Conservation (phyloP, 2,797 vertebrate genomes). For the Pipistrellus kuhlii region DNA sequence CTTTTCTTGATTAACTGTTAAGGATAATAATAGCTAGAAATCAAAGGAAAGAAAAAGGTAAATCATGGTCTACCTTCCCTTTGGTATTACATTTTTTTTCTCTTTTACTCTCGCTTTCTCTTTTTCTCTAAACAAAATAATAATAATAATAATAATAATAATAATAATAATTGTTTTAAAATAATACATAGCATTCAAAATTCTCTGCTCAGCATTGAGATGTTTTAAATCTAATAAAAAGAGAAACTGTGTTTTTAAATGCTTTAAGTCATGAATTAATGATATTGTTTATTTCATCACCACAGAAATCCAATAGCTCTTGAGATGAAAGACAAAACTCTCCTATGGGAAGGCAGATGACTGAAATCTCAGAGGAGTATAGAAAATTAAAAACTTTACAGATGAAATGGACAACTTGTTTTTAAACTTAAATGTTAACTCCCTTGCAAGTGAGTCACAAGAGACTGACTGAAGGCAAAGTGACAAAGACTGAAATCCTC, state of each 20-base stretch:
- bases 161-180: slow-evolving; percentile 38
- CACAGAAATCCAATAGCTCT: slow-evolving; percentile 54
- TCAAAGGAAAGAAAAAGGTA: not conserved
- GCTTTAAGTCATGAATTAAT: slow-evolving; percentile 63
- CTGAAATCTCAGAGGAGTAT: not conserved
- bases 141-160: not conserved
- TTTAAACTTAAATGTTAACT: slow-evolving; percentile 32
- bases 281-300: slow-evolving; percentile 39
- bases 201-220: slow-evolving; percentile 20
- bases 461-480: not conserved
- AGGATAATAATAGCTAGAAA: slow-evolving; percentile 5
- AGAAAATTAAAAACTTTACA: slow-evolving; percentile 64
- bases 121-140: not conserved
- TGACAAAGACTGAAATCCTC: not conserved
- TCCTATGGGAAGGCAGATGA: slow-evolving; percentile 19
- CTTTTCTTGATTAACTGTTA: not conserved
- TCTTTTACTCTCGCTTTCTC: not conserved
- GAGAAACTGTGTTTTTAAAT: slow-evolving; percentile 39
- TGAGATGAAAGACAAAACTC: slow-evolving; percentile 49
- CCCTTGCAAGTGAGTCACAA: slow-evolving; percentile 27
- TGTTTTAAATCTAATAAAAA: slow-evolving; percentile 51
- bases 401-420: slow-evolving; percentile 25
- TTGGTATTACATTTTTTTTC: not conserved
- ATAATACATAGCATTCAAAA: slow-evolving; percentile 50
- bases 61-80: not conserved